Evolutionary conservation across 2,113 vertebrate species (phyloP).

Genomic region (Seriola quinqueradiata): DNA sequence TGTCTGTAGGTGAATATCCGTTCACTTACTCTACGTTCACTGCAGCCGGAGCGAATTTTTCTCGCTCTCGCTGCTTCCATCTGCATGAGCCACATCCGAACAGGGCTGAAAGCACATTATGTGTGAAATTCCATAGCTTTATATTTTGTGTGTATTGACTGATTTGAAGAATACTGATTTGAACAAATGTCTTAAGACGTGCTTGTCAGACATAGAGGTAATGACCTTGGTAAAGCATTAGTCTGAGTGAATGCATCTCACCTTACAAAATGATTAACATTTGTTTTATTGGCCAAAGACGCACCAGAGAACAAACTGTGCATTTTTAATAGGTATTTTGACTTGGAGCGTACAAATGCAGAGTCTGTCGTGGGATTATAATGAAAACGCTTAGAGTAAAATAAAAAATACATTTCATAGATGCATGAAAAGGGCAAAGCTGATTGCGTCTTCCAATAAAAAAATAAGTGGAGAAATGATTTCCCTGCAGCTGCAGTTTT

Average conservation of each 20-base stretch:
- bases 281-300: constrained; percentile 20
- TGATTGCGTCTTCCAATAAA: constrained; percentile 31
- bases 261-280: background rate
- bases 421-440: constrained; percentile 26
- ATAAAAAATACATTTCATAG: constrained; percentile 15
- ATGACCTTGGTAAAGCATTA: background rate
- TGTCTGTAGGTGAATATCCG: no score
- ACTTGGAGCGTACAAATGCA: background rate
- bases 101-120: no score
- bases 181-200: background rate
- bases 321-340: constrained; percentile 20
- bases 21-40: no score
- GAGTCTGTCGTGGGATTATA: background rate
- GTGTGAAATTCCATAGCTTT: background rate
- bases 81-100: no score
- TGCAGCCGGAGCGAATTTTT: no score
- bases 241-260: background rate
- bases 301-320: background rate
- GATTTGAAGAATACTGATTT: background rate
- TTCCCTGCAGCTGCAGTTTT: constrained; percentile 22
- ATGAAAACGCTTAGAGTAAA: background rate
- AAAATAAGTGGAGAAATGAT: constrained; percentile 26
- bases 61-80: no score
- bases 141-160: background rate
- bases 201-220: background rate